Percentiles rank a stretch among this genome's conserved stretches.
Conservation (phyloP, 2,888 invertebrate species). For the Lottia scabra region DNA sequence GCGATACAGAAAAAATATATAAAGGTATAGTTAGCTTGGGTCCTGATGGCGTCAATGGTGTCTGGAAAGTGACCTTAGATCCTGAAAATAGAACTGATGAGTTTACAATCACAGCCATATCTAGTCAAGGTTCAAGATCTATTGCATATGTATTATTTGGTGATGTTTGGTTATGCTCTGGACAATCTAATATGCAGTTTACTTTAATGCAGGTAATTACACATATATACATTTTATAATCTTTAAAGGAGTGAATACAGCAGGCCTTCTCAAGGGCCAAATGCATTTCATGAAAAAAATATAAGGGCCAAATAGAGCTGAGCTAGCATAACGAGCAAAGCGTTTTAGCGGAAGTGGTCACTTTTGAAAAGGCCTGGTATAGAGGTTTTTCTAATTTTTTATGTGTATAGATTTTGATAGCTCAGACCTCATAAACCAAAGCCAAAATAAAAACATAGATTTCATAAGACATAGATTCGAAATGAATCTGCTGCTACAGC, state of each 20-base stretch:
- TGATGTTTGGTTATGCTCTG: conserved; percentile 67
- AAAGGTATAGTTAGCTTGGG: not conserved
- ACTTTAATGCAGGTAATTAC: conserved; percentile 42
- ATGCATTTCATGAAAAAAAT: too few species aligned
- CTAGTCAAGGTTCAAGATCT: conserved; percentile 21
- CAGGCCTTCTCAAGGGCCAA: too few species aligned
- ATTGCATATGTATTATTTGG: conserved; percentile 62
- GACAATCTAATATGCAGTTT: conserved; percentile 66
- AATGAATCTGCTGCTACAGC: too few species aligned
- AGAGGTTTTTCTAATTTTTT: too few species aligned
- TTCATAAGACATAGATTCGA: too few species aligned
- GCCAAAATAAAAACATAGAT: too few species aligned
- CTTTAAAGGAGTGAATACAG: conserved; percentile 6
- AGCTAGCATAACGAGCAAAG: too few species aligned
- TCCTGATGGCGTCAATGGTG: not conserved
- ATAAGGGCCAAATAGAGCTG: too few species aligned
- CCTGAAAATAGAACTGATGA: conserved; percentile 38
- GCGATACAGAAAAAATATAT: not conserved
- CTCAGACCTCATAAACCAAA: too few species aligned
- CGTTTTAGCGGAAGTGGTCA: too few species aligned
- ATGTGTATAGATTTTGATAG: too few species aligned
- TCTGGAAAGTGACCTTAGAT: not conserved
- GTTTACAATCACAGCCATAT: conserved; percentile 36
- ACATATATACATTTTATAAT: not conserved
- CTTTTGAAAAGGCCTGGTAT: too few species aligned